Conservation (phyloP, 2,888 invertebrate genomes). For the Syrista parreyssii region DNA sequence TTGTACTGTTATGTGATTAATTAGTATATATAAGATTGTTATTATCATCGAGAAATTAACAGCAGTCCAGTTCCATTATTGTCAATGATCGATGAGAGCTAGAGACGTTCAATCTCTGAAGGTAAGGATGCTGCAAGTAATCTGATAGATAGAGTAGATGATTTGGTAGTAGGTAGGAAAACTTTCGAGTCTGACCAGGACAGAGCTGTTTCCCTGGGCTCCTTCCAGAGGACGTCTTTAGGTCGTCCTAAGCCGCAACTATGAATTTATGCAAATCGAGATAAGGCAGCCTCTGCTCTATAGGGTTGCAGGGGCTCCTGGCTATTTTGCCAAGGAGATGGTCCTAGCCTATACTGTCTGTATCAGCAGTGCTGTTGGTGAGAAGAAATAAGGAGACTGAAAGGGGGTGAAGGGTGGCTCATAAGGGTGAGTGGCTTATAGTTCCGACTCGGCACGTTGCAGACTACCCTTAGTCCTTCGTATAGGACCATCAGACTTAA, state of each 20-base stretch:
- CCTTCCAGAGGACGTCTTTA: conserved; percentile 44
- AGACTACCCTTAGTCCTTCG: conserved; percentile 21
- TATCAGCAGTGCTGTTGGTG: neutral
- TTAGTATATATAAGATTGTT: neutral
- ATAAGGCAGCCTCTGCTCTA: conserved; percentile 51
- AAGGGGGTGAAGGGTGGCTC: neutral
- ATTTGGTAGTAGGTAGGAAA: neutral
- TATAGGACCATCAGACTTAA: conserved; percentile 43
- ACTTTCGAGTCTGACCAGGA: neutral
- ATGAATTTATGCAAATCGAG: conserved; percentile 65
- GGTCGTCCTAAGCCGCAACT: conserved; percentile 56
- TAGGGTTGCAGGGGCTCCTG: neutral
- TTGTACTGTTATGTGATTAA: neutral
- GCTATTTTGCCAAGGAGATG: neutral
- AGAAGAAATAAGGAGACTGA: neutral
- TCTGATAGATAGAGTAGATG: neutral
- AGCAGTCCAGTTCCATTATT: neutral
- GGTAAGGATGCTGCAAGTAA: neutral
- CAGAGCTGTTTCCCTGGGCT: conserved; percentile 7
- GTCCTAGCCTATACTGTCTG: neutral
- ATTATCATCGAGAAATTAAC: no score
- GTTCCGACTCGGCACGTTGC: conserved; percentile 27
- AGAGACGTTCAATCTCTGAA: neutral
- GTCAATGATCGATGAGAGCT: neutral
- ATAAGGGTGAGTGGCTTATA: conserved; percentile 36